Percentiles rank a stretch among this genome's conserved stretches.
phyloP scores from a whole-genome alignment of 1,140 invertebrate genomes.

The Brachionus asplanchnoidis region DNA sequence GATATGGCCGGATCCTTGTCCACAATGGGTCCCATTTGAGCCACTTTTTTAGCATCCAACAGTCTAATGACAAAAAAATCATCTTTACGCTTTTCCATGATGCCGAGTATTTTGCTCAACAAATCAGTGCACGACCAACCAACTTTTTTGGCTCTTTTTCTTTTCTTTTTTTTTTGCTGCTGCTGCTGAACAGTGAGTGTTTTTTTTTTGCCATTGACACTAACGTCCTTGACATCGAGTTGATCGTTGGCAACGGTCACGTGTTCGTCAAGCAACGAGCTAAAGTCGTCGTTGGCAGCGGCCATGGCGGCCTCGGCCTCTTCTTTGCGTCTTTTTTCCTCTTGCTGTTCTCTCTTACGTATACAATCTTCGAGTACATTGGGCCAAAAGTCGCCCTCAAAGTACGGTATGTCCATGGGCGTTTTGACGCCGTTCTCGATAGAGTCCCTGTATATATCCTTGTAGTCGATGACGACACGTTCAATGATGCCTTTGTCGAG shows the following conservation, averaged over 20 bases:
- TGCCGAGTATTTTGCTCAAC: constrained; percentile 90
- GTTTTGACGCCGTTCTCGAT: constrained; percentile 92
- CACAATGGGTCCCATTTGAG: not conserved
- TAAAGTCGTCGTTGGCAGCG: constrained; percentile 62
- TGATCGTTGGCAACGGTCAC: constrained; percentile 44
- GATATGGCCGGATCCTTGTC: constrained; percentile 90
- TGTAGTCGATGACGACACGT: constrained; percentile 95
- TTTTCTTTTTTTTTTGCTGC: constrained; percentile 66
- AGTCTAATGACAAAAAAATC: constrained; percentile 46
- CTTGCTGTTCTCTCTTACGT: constrained; percentile 60
- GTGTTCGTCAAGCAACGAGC: constrained; percentile 44
- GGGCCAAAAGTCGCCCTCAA: constrained; percentile 99
- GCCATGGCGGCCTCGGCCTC: constrained; percentile 70
- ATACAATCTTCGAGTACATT: constrained; percentile 98
- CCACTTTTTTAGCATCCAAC: constrained; percentile 22
- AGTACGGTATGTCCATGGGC: constrained; percentile 95
- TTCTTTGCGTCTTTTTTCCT: constrained; percentile 83
- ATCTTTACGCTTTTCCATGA: constrained; percentile 99
- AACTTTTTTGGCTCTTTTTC: constrained; percentile 90
- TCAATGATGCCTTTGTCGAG: constrained; percentile 97
- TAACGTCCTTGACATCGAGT: constrained; percentile 37
- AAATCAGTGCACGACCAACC: constrained; percentile 92
- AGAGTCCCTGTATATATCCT: constrained; percentile 78
- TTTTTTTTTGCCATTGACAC: constrained; percentile 46
- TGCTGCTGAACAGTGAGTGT: constrained; percentile 57